These are phyloP conservation scores for Parnassius smintheus DNA, from an alignment of 2,888 invertebrate genomes.

Conservation along the genomic window DNA sequence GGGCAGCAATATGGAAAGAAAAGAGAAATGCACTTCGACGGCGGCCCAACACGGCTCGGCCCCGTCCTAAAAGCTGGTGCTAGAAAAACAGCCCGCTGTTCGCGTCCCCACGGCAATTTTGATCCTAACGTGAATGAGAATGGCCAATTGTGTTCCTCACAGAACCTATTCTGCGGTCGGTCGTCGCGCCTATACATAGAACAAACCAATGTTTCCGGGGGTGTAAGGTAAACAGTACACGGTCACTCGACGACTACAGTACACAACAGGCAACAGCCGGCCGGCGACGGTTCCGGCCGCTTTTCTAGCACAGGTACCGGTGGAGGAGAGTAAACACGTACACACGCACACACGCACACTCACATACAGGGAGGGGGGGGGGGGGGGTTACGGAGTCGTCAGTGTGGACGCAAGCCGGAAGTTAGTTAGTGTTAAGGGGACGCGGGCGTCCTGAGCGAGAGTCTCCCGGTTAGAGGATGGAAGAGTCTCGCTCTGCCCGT, in stretches of 20 bases:
- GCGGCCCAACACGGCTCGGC: slow-evolving; percentile 47
- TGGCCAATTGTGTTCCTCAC: slow-evolving; percentile 80
- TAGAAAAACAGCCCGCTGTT: slow-evolving; percentile 86
- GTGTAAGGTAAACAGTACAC: slow-evolving; percentile 63
- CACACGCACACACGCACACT: slow-evolving; percentile 76
- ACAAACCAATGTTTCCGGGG: slow-evolving; percentile 80
- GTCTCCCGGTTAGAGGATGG: slow-evolving; percentile 40
- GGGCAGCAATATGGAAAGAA: slow-evolving; percentile 78
- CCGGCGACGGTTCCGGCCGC: slow-evolving; percentile 52
- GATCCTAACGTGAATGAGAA: slow-evolving; percentile 69
- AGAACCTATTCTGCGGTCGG: slow-evolving; percentile 82
- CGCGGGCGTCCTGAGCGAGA: slow-evolving; percentile 43
- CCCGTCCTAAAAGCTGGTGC: slow-evolving; percentile 80
- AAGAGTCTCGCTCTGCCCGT: slow-evolving; percentile 32
- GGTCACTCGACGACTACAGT: slow-evolving; percentile 79
- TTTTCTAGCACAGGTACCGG: slow-evolving; percentile 78
- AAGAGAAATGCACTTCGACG: slow-evolving; percentile 78
- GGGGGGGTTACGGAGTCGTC: slow-evolving; percentile 47
- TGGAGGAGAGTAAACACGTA: slow-evolving; percentile 58
- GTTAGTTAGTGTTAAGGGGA: slow-evolving; percentile 47
- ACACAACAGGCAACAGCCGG: slow-evolving; percentile 73
- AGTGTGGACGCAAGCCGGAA: slow-evolving; percentile 61
- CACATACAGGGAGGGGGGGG: slow-evolving; percentile 30
- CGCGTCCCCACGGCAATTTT: slow-evolving; percentile 74
- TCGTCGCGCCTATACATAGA: slow-evolving; percentile 75